A percentile compares a stretch with the other conserved stretches of the same genome.
These are phyloP conservation scores for Metallyticus violacea DNA, from an alignment of 2,888 invertebrate species.

Conservation along the genomic window DNA sequence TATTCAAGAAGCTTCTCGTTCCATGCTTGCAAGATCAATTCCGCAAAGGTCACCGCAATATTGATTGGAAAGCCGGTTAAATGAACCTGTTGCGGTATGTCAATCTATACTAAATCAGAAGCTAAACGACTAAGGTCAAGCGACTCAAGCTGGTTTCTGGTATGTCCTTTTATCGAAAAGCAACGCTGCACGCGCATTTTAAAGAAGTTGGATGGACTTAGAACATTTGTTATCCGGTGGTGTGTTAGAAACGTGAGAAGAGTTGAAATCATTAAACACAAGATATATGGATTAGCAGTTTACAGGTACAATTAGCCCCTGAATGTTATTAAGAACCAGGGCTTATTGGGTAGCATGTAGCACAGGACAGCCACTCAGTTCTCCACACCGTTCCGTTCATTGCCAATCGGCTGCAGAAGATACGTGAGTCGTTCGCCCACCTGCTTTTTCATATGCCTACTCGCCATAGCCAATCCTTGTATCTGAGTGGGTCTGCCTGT, in stretches of 20 bases:
- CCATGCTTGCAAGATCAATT: not conserved
- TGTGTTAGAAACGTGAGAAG: not conserved
- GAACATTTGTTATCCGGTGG: not conserved
- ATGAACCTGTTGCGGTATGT: not conserved
- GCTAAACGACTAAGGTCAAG: not conserved
- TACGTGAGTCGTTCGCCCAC: no score
- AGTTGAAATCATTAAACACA: no score
- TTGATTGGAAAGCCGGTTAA: not conserved
- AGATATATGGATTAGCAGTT: no score
- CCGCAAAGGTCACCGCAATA: not conserved
- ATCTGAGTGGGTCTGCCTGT: no score
- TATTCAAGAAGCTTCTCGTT: not conserved
- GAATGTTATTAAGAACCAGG: no score
- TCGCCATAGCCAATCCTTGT: no score
- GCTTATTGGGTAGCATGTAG: no score
- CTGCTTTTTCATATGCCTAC: no score
- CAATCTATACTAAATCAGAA: not conserved
- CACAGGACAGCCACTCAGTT: no score
- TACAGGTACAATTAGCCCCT: no score
- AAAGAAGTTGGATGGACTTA: not conserved
- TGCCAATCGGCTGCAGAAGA: no score
- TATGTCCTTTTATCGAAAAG: not conserved
- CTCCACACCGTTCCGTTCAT: no score
- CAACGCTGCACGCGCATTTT: not conserved
- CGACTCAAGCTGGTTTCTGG: not conserved